These are phyloP conservation scores for Agapetus fuscipes DNA, from an alignment of 2,888 invertebrate species.

Conservation along the genomic window DNA sequence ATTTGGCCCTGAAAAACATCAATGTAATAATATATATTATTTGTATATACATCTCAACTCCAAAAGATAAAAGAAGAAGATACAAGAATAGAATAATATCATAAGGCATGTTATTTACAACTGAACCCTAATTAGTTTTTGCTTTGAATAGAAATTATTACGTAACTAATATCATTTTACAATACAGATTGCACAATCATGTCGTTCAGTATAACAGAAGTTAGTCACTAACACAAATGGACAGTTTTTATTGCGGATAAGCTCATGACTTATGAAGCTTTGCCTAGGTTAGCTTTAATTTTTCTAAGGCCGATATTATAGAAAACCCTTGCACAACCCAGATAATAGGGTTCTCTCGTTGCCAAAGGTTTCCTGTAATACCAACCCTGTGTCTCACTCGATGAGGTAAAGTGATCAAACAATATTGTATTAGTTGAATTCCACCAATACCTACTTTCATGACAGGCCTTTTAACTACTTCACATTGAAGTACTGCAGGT, in stretches of 20 bases:
- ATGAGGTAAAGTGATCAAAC: too few relatives aligned
- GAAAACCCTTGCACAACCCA: too few relatives aligned
- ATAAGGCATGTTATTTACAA: not conserved
- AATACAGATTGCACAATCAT: constrained; percentile 17
- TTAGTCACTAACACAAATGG: constrained; percentile 10
- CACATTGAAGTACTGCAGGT: too few relatives aligned
- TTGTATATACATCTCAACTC: not conserved
- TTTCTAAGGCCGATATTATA: not conserved
- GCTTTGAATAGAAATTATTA: not conserved
- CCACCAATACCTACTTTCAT: too few relatives aligned
- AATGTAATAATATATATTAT: not conserved
- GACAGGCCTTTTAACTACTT: too few relatives aligned
- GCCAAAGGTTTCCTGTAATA: too few relatives aligned
- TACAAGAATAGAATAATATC: not conserved
- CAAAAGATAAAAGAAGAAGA: not conserved
- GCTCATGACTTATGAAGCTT: constrained; percentile 16
- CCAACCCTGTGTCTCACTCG: too few relatives aligned
- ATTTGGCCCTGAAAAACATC: too few relatives aligned
- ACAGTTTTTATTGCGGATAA: constrained; percentile 17
- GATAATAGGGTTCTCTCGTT: too few relatives aligned
- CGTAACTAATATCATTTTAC: constrained; percentile 2
- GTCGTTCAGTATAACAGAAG: constrained; percentile 11
- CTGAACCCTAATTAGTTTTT: not conserved
- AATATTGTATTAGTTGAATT: too few relatives aligned
- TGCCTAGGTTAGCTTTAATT: constrained; percentile 1